These are phyloP conservation scores for Hozukius guyotensis DNA, from an alignment of 2,797 vertebrate species.

Conservation along the genomic window DNA sequence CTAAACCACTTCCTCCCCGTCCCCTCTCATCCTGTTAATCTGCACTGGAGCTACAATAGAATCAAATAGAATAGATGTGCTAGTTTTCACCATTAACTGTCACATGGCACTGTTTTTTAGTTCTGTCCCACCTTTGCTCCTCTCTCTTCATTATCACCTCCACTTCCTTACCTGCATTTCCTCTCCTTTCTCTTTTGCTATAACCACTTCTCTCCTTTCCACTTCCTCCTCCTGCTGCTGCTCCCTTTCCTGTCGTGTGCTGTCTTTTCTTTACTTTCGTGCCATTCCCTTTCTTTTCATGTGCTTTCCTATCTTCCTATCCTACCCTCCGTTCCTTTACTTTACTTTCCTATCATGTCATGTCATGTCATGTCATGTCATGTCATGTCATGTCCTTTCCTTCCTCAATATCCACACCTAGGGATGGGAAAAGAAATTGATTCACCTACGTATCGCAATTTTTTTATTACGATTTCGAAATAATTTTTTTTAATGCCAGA, in stretches of 20 bases:
- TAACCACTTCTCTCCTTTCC: not conserved
- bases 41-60: not conserved
- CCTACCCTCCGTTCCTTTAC: not conserved
- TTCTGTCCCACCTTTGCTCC: not conserved
- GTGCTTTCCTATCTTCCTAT: not conserved
- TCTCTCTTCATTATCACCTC: slow-evolving; percentile 17
- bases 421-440: too few relatives aligned
- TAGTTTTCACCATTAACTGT: not conserved
- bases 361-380: not conserved
- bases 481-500: too few relatives aligned
- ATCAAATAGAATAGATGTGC: not conserved
- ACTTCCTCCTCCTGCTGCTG: not conserved
- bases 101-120: not conserved
- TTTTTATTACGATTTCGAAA: too few relatives aligned
- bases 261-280: not conserved
- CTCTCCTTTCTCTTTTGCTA: not conserved
- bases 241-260: not conserved
- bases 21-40: slow-evolving; percentile 14
- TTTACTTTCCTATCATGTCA: not conserved
- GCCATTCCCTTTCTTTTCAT: not conserved
- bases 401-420: not conserved
- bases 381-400: not conserved
- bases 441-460: too few relatives aligned
- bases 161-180: not conserved
- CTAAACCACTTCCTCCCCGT: slow-evolving; percentile 11